phyloP scores from a whole-genome alignment of 2,888 invertebrate genomes.

The Chromoteleia sp. region DNA sequence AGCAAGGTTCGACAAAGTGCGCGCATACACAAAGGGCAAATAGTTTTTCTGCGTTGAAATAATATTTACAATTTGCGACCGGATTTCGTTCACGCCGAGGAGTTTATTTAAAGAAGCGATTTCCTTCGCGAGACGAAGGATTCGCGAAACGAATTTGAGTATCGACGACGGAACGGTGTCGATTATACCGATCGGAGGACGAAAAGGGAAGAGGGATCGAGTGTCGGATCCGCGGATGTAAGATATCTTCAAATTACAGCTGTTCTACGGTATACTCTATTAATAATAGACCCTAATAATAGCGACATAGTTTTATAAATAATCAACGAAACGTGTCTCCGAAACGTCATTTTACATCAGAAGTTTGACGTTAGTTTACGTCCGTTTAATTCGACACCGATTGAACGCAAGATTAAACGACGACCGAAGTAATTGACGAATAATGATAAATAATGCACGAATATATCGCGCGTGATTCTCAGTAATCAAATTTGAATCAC shows the following conservation, averaged over 20 bases:
- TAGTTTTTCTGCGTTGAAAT: slow-evolving; percentile 15
- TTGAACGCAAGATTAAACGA: no score
- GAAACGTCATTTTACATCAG: slow-evolving; percentile 45
- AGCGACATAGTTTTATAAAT: slow-evolving; percentile 72
- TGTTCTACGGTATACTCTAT: slow-evolving; percentile 73
- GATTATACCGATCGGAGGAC: neutral
- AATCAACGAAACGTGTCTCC: slow-evolving; percentile 56
- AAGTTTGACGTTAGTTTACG: slow-evolving; percentile 38
- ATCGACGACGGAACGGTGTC: neutral
- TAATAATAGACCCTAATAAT: slow-evolving; percentile 78
- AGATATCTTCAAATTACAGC: slow-evolving; percentile 66
- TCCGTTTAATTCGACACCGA: slow-evolving; percentile 21
- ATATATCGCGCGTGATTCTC: no score
- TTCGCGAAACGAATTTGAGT: neutral
- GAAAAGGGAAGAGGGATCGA: slow-evolving; percentile 4
- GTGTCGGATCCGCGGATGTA: slow-evolving; percentile 8
- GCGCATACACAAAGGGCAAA: slow-evolving; percentile 3
- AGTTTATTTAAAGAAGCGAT: slow-evolving; percentile 45
- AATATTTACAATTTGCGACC: slow-evolving; percentile 33
- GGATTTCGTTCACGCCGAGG: slow-evolving; percentile 18
- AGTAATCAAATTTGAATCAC: no score
- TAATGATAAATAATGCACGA: no score
- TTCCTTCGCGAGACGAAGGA: slow-evolving; percentile 30
- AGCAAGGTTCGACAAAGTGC: neutral
- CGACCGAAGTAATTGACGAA: no score